Base-by-base conservation (phyloP, 2,888 invertebrate species). In the Iphiclides podalirius region DNA sequence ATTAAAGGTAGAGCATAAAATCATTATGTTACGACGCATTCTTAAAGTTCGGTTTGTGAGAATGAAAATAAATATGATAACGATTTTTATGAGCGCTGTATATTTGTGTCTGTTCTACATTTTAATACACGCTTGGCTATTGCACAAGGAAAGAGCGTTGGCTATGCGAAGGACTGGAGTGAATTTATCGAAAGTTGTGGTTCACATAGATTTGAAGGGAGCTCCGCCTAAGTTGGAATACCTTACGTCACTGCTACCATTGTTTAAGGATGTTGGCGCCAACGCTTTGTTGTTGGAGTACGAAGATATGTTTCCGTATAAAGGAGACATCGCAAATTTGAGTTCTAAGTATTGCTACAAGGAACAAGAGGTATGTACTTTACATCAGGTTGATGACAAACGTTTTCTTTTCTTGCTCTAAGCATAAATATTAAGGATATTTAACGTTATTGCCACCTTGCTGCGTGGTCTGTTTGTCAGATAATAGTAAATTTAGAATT, bases 221-320 rank as follows among this genome's bases (percentile, higher is more conserved):
- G 94, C 95, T 1, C 95, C 96, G 0, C 94, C 94, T 0, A 93
- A 91, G 61, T 64, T 94, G 1, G 68, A 75, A 0, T 94, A 93
- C 63, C 89, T 92, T 49, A 71, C 84, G 42, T 78, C 90, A 6
- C 59, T 96, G 0, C 89, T 96, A 48, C 91, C 91, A 0, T 75
- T 92, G 51, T 67, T 95, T 6, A 88, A 84, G 40, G 79, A 80
- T 15, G 68, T 93, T 33, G 94, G 95, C n/a, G 95, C 93, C 0
- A 96, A 94, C 15, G 95, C 94, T 0, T 68, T 96, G 9, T 79
- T 96, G 2, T 86, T 96, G 26, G 96, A 96, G 69, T 96, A 96
- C 70, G 96, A 96, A 73, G 96, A 96, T 63, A 95, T 94, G 94
- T 96, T 96, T 75, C 96, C 96, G 0, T 96, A 93, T 70, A 75